These are phyloP conservation scores for Plecotus auritus DNA, from an alignment of 2,113 vertebrate genomes.

Conservation along the genomic window DNA sequence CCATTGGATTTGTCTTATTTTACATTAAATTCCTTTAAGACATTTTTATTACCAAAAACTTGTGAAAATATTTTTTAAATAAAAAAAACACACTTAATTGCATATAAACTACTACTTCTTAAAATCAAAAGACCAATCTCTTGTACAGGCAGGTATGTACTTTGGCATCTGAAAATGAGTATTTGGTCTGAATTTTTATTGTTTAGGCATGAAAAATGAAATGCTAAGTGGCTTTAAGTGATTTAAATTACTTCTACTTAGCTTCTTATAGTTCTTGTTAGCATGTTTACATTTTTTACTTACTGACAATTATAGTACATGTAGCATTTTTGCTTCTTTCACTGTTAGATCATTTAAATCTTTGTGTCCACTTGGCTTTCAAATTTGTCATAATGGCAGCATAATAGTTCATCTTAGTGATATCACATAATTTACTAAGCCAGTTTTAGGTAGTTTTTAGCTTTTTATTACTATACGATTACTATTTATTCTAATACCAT, in stretches of 20 bases:
- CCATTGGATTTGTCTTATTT: constrained; percentile 7
- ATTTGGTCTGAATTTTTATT: background rate
- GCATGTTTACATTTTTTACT: background rate
- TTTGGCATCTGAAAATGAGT: constrained; percentile 6
- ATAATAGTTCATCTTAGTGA: background rate
- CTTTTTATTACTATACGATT: background rate
- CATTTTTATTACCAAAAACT: background rate
- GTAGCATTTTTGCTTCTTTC: background rate
- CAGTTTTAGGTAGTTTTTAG: background rate
- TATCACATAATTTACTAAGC: background rate
- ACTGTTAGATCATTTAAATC: background rate
- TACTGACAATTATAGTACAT: background rate
- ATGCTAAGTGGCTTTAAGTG: background rate
- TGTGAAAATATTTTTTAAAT: background rate
- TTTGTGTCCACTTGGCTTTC: background rate
- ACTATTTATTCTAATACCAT: background rate
- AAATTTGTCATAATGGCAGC: background rate
- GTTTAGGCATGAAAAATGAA: constrained; percentile 12
- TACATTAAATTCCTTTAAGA: background rate
- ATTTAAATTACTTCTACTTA: background rate
- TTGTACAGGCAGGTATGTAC: background rate
- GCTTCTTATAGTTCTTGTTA: background rate
- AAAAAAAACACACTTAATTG: background rate
- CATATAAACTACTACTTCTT: background rate
- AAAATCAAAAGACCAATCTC: background rate